Evolutionary conservation across 2,888 invertebrate species (phyloP).

Genomic region (Mythimna lalbum): DNA sequence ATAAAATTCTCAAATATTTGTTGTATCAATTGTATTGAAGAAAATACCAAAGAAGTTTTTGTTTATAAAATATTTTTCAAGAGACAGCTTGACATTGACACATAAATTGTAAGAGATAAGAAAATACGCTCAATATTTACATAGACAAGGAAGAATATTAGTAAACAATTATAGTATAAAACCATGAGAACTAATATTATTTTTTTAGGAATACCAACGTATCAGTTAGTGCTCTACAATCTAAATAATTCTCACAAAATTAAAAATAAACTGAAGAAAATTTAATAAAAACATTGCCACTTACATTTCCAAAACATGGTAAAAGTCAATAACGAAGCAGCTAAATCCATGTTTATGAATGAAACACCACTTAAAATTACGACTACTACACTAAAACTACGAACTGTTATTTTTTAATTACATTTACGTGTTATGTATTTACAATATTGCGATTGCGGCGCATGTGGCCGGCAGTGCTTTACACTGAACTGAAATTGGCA

Average conservation of each 20-base stretch:
- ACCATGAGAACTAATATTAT: not conserved
- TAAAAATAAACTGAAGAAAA: not conserved
- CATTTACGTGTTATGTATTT: slow-evolving; percentile 68
- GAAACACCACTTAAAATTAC: slow-evolving; percentile 69
- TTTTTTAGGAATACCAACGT: too few relatives aligned
- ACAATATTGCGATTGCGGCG: slow-evolving; percentile 70
- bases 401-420: slow-evolving; percentile 57
- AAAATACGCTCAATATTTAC: not conserved
- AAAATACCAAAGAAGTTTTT: not conserved
- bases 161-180: slow-evolving; percentile 4
- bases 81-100: not conserved
- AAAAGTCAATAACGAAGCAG: slow-evolving; percentile 77
- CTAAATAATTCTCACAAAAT: not conserved
- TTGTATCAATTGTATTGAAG: slow-evolving; percentile 12
- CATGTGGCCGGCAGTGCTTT: slow-evolving; percentile 75
- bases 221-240: not conserved
- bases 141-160: not conserved
- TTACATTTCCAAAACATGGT: slow-evolving; percentile 83
- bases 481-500: slow-evolving; percentile 80
- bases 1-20: slow-evolving; percentile 16
- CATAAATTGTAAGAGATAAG: not conserved
- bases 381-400: slow-evolving; percentile 64
- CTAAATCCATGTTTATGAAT: slow-evolving; percentile 80
- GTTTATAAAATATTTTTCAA: slow-evolving; percentile 3
- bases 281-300: slow-evolving; percentile 65